phyloP scores from a whole-genome alignment of 1,140 invertebrate species.

The Fopius arisanus region DNA sequence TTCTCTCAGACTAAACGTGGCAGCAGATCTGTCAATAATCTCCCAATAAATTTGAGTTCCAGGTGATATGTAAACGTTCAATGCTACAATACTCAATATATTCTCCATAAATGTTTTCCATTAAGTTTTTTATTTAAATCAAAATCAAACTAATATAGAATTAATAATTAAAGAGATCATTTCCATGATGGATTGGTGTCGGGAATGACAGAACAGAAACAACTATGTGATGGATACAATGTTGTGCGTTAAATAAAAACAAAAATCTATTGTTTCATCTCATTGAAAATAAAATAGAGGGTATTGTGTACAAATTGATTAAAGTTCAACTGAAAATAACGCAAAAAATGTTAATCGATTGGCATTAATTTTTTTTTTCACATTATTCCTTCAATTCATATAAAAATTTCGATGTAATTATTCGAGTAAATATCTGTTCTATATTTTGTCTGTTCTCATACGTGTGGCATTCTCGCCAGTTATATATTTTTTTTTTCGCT shows the following conservation, averaged over 20 bases:
- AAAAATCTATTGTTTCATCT: neutral
- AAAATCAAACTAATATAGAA: conserved; percentile 59
- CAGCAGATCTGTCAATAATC: neutral
- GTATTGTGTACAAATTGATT: conserved; percentile 8
- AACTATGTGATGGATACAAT: conserved; percentile 44
- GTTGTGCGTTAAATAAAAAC: conserved; percentile 25
- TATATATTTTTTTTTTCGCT: conserved; percentile 12
- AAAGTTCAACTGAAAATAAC: neutral
- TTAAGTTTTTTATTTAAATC: conserved; percentile 56
- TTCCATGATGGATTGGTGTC: conserved; percentile 54
- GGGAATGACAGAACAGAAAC: conserved; percentile 47
- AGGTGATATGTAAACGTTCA: conserved; percentile 57
- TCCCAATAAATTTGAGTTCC: conserved; percentile 26
- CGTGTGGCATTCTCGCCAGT: neutral
- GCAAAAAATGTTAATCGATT: conserved; percentile 16
- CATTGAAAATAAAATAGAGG: neutral
- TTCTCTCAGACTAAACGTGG: neutral
- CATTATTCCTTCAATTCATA: neutral
- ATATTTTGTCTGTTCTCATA: neutral
- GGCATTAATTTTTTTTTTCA: neutral
- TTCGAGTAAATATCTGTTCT: conserved; percentile 28
- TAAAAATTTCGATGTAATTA: conserved; percentile 32
- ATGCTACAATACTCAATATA: conserved; percentile 20
- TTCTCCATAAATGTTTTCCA: conserved; percentile 22
- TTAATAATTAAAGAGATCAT: conserved; percentile 66